Percentiles rank a stretch among this genome's conserved stretches.
phyloP scores from a whole-genome alignment of 2,888 invertebrate species.

The Liodrosophila aerea region DNA sequence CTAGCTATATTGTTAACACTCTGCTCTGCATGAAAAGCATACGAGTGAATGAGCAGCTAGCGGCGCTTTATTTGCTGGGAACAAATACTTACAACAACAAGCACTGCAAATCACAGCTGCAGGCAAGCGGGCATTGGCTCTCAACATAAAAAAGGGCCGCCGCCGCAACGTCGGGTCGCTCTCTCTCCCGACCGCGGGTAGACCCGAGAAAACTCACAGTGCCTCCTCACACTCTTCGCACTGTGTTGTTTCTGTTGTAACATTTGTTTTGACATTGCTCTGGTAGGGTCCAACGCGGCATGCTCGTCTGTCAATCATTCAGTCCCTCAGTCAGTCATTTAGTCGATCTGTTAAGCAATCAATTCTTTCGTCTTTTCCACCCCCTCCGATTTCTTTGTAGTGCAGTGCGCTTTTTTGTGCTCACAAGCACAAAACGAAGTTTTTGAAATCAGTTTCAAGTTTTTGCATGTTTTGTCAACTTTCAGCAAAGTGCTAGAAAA shows the following conservation, averaged over 20 bases:
- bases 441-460: slow-evolving; percentile 73
- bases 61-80: slow-evolving; percentile 66
- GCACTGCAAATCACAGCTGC: slow-evolving; percentile 58
- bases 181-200: no score
- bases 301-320: slow-evolving; percentile 3
- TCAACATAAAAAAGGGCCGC: slow-evolving; percentile 53
- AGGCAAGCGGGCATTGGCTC: slow-evolving; percentile 47
- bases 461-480: slow-evolving; percentile 41
- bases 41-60: slow-evolving; percentile 13
- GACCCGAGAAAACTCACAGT: no score
- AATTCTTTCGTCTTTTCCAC: slow-evolving; percentile 26
- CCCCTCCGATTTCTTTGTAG: no score
- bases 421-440: slow-evolving; percentile 56
- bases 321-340: slow-evolving; percentile 22
- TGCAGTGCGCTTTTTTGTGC: slow-evolving; percentile 27
- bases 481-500: slow-evolving; percentile 36
- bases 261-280: slow-evolving; percentile 58
- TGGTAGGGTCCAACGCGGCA: background rate
- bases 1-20: no score
- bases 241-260: slow-evolving; percentile 33
- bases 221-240: background rate
- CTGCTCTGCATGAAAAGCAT: no score
- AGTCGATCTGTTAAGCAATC: slow-evolving; percentile 27
- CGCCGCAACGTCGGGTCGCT: slow-evolving; percentile 21
- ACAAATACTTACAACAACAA: slow-evolving; percentile 60